Evolutionary conservation across 2,888 invertebrate species (phyloP).

Genomic region (Prostheceraeus crozeri): DNA sequence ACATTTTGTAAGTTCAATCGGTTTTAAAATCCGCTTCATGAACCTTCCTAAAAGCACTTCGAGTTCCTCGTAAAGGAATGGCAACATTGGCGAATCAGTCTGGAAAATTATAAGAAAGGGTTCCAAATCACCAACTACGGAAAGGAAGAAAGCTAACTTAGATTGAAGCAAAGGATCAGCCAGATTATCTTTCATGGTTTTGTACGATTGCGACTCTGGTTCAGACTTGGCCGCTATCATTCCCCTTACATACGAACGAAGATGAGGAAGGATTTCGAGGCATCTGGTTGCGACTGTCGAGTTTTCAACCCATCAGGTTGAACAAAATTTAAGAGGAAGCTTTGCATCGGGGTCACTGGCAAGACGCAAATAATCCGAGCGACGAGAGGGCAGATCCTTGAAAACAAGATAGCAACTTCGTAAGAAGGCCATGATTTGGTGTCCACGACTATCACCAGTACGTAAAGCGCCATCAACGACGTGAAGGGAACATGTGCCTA

Average conservation of each 20-base stretch:
- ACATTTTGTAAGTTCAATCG: no score
- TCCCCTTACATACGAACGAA: conserved; percentile 11
- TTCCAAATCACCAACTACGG: conserved; percentile 16
- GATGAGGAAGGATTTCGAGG: conserved; percentile 12
- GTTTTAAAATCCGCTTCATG: conserved; percentile 17
- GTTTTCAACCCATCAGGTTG: conserved; percentile 18
- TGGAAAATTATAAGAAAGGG: not conserved
- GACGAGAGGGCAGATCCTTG: conserved; percentile 11
- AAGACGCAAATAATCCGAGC: conserved; percentile 11
- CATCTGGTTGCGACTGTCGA: conserved; percentile 17
- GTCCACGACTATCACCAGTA: conserved; percentile 6
- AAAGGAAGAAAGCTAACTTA: conserved; percentile 15
- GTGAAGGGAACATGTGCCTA: conserved; percentile 18
- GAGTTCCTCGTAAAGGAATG: conserved; percentile 18
- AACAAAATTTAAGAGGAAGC: conserved; percentile 17
- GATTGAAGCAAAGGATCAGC: conserved; percentile 16
- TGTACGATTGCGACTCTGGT: conserved; percentile 1
- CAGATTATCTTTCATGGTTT: conserved; percentile 11
- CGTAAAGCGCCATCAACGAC: conserved; percentile 11
- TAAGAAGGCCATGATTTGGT: conserved; percentile 2
- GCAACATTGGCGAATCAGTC: conserved; percentile 13
- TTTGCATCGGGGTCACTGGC: conserved; percentile 8
- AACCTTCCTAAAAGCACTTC: not conserved
- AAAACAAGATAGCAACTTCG: conserved; percentile 10
- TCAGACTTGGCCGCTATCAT: not conserved